Conservation (phyloP, 1,140 invertebrate genomes). For the Alviniconcha marisindica region DNA sequence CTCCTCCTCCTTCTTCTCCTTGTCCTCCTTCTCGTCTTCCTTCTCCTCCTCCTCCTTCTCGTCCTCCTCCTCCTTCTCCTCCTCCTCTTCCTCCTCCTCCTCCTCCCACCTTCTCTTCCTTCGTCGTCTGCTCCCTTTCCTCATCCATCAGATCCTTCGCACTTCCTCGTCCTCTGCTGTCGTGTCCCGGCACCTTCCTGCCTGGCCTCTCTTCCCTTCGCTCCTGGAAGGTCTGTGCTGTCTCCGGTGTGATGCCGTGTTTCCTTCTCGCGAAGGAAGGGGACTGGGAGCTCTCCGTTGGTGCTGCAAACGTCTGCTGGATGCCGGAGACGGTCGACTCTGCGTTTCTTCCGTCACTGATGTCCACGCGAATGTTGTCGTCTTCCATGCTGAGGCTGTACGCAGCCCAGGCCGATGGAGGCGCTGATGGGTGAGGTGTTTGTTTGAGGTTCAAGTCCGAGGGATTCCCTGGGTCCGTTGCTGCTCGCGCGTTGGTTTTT, state of each 20-base stretch:
- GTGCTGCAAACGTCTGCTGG: too few relatives aligned
- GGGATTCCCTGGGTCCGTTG: background rate
- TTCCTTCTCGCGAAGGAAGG: background rate
- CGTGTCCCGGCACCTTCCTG: too few relatives aligned
- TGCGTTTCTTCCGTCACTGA: too few relatives aligned
- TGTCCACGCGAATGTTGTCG: slow-evolving; percentile 12
- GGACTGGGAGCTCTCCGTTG: too few relatives aligned
- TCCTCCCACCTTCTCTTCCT: background rate
- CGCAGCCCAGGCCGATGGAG: background rate
- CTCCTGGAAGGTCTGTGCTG: too few relatives aligned
- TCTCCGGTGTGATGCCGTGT: too few relatives aligned
- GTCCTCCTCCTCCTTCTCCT: background rate
- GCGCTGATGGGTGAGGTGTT: background rate
- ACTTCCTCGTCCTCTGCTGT: too few relatives aligned
- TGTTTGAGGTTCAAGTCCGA: background rate
- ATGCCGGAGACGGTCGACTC: too few relatives aligned
- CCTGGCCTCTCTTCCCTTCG: background rate
- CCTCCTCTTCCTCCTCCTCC: background rate
- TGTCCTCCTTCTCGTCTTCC: too few relatives aligned
- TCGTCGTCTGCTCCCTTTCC: too few relatives aligned
- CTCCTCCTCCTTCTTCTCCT: too few relatives aligned
- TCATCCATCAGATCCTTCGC: too few relatives aligned
- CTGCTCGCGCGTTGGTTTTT: background rate
- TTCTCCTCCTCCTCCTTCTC: background rate
- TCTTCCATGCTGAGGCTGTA: slow-evolving; percentile 21